Conservation (phyloP, 2,888 invertebrate species). For the Prionchulus punctatus region DNA sequence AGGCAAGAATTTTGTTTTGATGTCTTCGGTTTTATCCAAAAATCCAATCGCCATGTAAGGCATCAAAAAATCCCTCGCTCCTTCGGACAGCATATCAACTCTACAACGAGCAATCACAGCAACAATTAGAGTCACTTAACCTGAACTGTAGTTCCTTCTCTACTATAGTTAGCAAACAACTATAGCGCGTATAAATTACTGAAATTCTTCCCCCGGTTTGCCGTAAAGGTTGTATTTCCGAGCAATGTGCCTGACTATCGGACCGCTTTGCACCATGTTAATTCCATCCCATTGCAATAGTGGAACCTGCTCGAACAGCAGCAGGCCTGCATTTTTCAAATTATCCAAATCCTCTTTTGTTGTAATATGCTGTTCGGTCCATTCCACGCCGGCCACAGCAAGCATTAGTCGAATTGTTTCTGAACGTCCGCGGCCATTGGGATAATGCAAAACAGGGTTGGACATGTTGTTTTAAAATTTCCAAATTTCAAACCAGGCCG, state of each 20-base stretch:
- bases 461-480: too few relatives aligned
- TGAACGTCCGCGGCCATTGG: background rate
- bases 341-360: background rate
- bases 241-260: slow-evolving; percentile 5
- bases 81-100: background rate
- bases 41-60: background rate
- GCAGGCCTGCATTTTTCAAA: background rate
- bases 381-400: background rate
- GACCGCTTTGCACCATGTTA: slow-evolving; percentile 5
- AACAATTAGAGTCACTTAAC: too few relatives aligned
- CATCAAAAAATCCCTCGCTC: background rate
- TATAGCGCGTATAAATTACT: too few relatives aligned
- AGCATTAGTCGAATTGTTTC: background rate
- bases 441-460: background rate
- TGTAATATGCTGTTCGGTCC: background rate
- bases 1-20: background rate
- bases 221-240: slow-evolving; percentile 1
- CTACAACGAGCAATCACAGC: too few relatives aligned
- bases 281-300: slow-evolving; percentile 5
- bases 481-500: too few relatives aligned
- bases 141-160: too few relatives aligned
- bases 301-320: slow-evolving; percentile 5
- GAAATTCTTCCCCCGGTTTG: slow-evolving; percentile 1
- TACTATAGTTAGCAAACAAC: too few relatives aligned
- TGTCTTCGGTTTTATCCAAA: background rate